phyloP scores from a whole-genome alignment of 2,797 vertebrate genomes.

The Phyllotis vaccarum region DNA sequence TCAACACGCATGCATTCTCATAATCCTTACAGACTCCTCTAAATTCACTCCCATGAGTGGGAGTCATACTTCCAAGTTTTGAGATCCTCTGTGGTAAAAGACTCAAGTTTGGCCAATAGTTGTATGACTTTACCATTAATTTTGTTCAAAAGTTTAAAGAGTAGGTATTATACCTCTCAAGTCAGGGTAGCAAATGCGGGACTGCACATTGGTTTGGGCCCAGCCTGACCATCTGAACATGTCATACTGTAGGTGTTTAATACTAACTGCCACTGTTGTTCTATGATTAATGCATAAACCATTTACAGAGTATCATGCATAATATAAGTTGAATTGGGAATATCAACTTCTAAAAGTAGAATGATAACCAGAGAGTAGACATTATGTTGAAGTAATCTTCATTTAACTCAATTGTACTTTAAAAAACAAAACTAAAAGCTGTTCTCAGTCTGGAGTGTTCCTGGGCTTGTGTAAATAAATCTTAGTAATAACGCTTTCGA shows the following conservation, averaged over 20 bases:
- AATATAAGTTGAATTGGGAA: conserved; percentile 7
- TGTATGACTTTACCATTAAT: neutral
- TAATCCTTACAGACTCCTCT: neutral
- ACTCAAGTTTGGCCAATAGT: neutral
- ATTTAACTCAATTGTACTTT: neutral
- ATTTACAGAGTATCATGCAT: neutral
- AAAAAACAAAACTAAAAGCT: neutral
- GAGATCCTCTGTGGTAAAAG: neutral
- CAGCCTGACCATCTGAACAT: neutral
- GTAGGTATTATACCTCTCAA: neutral
- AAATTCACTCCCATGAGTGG: neutral
- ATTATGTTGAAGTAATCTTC: neutral
- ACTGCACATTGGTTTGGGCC: neutral
- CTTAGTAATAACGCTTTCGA: neutral
- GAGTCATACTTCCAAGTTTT: neutral
- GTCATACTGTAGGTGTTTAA: neutral
- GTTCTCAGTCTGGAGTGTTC: neutral
- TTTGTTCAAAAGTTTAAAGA: neutral
- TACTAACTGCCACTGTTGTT: neutral
- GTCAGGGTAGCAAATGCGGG: neutral
- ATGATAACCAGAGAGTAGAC: neutral
- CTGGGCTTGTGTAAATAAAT: conserved; percentile 3
- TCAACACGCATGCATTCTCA: neutral
- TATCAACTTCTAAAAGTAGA: conserved; percentile 36
- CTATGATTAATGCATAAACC: neutral